A percentile compares a stretch with the other conserved stretches of the same genome.
Conservation (phyloP, 2,888 invertebrate genomes). For the Oegoconia quadripuncta region DNA sequence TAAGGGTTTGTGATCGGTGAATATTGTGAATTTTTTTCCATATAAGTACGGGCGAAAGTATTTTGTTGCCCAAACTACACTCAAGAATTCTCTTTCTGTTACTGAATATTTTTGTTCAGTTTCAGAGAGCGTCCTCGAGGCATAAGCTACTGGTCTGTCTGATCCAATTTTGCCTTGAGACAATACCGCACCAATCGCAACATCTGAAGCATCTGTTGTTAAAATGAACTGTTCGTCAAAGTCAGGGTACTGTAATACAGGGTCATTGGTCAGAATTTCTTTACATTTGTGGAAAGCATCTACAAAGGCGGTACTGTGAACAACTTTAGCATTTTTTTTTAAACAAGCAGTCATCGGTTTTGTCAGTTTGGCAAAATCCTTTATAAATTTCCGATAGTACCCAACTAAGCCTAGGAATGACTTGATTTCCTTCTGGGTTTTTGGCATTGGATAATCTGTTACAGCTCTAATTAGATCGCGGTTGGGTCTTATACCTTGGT, state of each 20-base stretch:
- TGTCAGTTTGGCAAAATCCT: conserved; percentile 22
- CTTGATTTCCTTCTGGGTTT: conserved; percentile 20
- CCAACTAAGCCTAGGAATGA: conserved; percentile 22
- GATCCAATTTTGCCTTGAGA: conserved; percentile 21
- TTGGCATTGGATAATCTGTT: conserved; percentile 16
- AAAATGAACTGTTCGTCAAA: conserved; percentile 26
- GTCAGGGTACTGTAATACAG: conserved; percentile 36
- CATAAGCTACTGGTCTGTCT: conserved; percentile 14
- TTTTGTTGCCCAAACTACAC: conserved; percentile 11
- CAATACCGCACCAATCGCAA: conserved; percentile 22
- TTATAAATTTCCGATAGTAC: conserved; percentile 23
- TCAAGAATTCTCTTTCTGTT: conserved; percentile 13
- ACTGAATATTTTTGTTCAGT: conserved; percentile 12
- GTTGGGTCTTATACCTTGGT: conserved; percentile 20
- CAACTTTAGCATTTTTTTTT: conserved; percentile 18
- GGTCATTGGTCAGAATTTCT: conserved; percentile 24
- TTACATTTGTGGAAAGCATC: conserved; percentile 26
- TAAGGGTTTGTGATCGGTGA: conserved; percentile 18
- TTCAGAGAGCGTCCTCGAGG: conserved; percentile 5
- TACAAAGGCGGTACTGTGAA: conserved; percentile 16
- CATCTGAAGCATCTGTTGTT: conserved; percentile 23
- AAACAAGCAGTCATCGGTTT: conserved; percentile 23
- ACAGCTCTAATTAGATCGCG: conserved; percentile 20
- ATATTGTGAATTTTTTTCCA: conserved; percentile 13
- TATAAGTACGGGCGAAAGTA: conserved; percentile 16